Evolutionary conservation across 2,113 vertebrate genomes (phyloP).

Genomic region (Kryptolebias marmoratus): DNA sequence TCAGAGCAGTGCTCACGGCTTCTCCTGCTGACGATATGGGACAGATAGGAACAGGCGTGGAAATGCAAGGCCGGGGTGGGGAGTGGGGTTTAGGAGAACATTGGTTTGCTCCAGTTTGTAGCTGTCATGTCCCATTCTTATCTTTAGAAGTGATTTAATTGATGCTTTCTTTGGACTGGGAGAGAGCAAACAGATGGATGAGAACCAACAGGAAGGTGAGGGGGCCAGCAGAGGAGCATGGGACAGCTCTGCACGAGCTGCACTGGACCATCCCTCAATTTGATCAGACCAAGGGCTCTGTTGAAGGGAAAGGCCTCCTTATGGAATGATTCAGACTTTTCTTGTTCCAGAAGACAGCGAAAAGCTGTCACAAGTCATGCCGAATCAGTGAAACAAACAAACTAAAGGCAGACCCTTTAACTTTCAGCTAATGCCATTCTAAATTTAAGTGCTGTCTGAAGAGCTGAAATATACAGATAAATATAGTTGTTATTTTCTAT

Average conservation of each 20-base stretch:
- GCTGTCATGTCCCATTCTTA: conserved; percentile 65
- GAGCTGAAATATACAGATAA: conserved; percentile 9
- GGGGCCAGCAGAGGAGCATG: conserved; percentile 39
- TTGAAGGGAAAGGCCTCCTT: conserved; percentile 45
- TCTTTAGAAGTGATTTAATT: conserved; percentile 65
- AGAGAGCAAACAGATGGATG: conserved; percentile 53
- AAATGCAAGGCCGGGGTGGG: conserved; percentile 24
- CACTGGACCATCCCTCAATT: conserved; percentile 16
- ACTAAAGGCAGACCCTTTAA: conserved; percentile 52
- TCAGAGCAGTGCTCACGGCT: conserved; percentile 50
- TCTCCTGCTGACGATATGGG: conserved; percentile 60
- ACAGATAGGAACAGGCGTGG: conserved; percentile 62
- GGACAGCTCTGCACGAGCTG: conserved; percentile 30
- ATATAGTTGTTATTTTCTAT: conserved; percentile 25
- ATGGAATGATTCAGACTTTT: conserved; percentile 67
- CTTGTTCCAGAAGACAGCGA: conserved; percentile 58
- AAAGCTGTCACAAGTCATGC: conserved; percentile 71
- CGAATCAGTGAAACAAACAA: conserved; percentile 57
- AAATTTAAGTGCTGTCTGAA: conserved; percentile 46
- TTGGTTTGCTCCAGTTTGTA: conserved; percentile 73
- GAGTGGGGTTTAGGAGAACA: conserved; percentile 50
- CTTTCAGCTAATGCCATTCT: conserved; percentile 53
- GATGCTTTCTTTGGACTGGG: conserved; percentile 54
- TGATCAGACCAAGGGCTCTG: conserved; percentile 37
- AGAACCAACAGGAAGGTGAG: conserved; percentile 67